Percentiles rank a stretch among this genome's conserved stretches.
Conservation (phyloP, 1,140 invertebrate genomes). For the Drosophila funebris region DNA sequence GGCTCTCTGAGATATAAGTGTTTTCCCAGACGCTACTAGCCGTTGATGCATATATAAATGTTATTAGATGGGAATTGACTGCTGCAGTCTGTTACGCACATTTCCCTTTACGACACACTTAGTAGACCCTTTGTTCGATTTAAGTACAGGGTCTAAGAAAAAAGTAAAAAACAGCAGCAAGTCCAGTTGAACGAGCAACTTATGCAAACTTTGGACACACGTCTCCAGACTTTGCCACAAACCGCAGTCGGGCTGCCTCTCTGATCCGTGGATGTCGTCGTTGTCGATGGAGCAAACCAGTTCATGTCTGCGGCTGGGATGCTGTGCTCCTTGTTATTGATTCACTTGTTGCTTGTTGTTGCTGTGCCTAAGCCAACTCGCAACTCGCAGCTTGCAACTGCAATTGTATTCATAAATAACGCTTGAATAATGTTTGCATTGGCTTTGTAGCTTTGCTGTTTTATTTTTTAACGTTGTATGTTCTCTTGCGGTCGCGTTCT, state of each 20-base stretch:
- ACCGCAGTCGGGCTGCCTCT: not conserved
- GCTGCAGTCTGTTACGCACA: too few relatives aligned
- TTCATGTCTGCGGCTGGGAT: constrained; percentile 19
- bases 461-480: constrained; percentile 21
- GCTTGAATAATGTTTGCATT: constrained; percentile 71
- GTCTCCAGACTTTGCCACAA: not conserved
- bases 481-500: constrained; percentile 47
- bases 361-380: constrained; percentile 55
- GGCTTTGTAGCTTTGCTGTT: constrained; percentile 19
- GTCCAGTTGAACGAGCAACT: constrained; percentile 8
- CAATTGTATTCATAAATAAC: constrained; percentile 80
- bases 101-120: too few relatives aligned
- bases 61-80: too few relatives aligned
- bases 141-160: not conserved
- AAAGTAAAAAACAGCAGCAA: not conserved
- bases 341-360: constrained; percentile 41
- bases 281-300: constrained; percentile 34
- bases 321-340: constrained; percentile 31
- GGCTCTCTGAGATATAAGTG: too few relatives aligned
- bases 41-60: too few relatives aligned
- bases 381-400: constrained; percentile 28
- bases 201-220: constrained; percentile 28
- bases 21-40: too few relatives aligned
- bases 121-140: too few relatives aligned
- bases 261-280: constrained; percentile 42